Percentiles rank a stretch among this genome's conserved stretches.
Evolutionary conservation across 2,113 vertebrate species (phyloP).

Genomic region (Motacilla tschutschensis): DNA sequence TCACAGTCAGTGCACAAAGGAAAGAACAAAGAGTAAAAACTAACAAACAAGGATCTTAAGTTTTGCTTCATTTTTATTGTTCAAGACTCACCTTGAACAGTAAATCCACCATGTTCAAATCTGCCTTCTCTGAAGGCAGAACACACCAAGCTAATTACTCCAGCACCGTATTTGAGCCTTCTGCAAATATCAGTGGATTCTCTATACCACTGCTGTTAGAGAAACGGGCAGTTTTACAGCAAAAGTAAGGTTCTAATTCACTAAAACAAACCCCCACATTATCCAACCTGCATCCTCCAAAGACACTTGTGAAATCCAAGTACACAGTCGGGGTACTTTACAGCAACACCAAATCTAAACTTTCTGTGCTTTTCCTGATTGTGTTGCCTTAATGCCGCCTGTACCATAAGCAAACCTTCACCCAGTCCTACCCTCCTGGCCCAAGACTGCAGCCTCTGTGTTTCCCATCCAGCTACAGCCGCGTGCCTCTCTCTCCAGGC

Average conservation of each 20-base stretch:
- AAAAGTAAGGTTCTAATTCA: background rate
- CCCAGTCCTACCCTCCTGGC: background rate
- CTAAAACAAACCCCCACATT: background rate
- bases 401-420: background rate
- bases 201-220: background rate
- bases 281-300: background rate
- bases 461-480: accelerated
- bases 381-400: background rate
- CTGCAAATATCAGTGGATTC: conserved; percentile 1
- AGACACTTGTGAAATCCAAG: background rate
- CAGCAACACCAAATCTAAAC: background rate
- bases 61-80: background rate
- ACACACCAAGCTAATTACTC: background rate
- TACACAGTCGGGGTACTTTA: background rate
- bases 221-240: background rate
- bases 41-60: background rate
- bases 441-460: accelerated
- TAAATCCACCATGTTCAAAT: background rate
- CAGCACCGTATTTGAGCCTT: background rate
- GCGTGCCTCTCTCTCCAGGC: background rate
- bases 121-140: background rate
- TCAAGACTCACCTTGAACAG: background rate
- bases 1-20: background rate
- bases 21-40: background rate
- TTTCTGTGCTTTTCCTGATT: background rate